Conservation (phyloP, 2,888 invertebrate species). For the Sphaerophoria taeniata region DNA sequence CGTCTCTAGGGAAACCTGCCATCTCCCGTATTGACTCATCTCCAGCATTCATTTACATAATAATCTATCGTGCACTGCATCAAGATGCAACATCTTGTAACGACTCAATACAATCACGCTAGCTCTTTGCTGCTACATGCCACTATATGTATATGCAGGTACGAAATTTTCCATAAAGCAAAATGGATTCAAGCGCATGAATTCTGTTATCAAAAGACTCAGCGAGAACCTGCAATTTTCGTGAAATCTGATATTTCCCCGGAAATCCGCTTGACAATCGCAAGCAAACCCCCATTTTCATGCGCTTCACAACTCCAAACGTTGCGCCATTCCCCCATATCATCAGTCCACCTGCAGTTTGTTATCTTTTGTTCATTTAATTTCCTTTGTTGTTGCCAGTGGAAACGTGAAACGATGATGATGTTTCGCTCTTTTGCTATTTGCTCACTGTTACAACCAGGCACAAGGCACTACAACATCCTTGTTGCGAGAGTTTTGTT, state of each 20-base stretch:
- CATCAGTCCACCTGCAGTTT: conserved; percentile 29
- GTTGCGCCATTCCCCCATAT: not conserved
- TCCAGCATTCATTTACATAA: no score
- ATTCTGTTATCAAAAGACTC: conserved; percentile 15
- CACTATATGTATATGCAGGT: no score
- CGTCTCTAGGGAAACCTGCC: no score
- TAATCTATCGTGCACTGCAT: no score
- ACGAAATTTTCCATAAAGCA: conserved; percentile 3
- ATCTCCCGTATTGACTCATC: no score
- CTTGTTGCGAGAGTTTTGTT: conserved; percentile 15
- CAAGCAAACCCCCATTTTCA: conserved; percentile 18
- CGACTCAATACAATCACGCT: no score
- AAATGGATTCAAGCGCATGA: not conserved
- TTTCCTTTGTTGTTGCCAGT: conserved; percentile 59
- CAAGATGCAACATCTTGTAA: no score
- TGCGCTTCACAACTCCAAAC: no score
- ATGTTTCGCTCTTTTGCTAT: not conserved
- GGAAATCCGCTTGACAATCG: conserved; percentile 66
- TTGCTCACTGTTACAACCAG: not conserved
- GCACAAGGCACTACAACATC: not conserved
- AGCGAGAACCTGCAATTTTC: conserved; percentile 34
- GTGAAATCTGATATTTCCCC: conserved; percentile 42
- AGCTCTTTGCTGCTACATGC: not conserved
- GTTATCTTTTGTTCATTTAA: conserved; percentile 67
- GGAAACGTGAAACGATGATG: conserved; percentile 37